Evolutionary conservation across 2,113 vertebrate species (phyloP).

Genomic region (Hyla sarda): DNA sequence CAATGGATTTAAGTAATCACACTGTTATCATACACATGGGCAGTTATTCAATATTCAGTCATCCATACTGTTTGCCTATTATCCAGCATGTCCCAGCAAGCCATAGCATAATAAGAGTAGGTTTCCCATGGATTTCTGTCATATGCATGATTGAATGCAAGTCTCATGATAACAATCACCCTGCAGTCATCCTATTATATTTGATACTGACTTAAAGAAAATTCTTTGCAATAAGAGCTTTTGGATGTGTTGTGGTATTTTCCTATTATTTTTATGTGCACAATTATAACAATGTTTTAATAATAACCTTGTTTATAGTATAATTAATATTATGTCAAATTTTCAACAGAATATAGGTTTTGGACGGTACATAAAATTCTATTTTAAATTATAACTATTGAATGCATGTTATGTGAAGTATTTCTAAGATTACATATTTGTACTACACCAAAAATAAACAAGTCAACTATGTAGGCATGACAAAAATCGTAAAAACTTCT

Average conservation of each 20-base stretch:
- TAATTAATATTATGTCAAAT: too few species aligned
- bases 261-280: not conserved
- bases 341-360: too few species aligned
- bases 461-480: too few species aligned
- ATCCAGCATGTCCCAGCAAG: conserved; percentile 44
- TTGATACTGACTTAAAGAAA: not conserved
- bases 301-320: too few species aligned
- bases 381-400: not conserved
- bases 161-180: conserved; percentile 33
- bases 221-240: not conserved
- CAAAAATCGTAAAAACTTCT: too few species aligned
- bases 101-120: conserved; percentile 43
- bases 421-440: too few species aligned
- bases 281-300: not conserved
- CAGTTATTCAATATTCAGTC: conserved; percentile 55
- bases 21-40: conserved; percentile 51
- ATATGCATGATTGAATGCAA: conserved; percentile 40
- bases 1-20: conserved; percentile 42
- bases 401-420: too few species aligned
- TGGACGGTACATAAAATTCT: too few species aligned
- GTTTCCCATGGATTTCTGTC: conserved; percentile 51
- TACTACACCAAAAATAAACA: too few species aligned
- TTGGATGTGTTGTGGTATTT: not conserved
- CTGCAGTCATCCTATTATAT: conserved; percentile 18
- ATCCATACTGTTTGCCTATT: conserved; percentile 47